Base-by-base conservation (phyloP, 2,797 vertebrate genomes). In the Apogon talboti region DNA sequence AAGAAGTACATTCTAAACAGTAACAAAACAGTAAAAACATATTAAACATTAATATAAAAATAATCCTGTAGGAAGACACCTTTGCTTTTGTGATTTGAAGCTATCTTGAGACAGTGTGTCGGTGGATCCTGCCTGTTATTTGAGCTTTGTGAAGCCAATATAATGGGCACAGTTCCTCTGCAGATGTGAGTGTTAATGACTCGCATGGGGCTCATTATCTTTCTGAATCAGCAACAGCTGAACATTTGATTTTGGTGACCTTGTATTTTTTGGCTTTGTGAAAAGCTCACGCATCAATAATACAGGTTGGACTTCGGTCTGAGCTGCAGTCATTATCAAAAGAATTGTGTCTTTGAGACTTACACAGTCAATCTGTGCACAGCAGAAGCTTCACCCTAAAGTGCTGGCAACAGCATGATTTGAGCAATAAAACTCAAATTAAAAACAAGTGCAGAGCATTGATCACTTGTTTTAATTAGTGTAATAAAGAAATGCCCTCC, bases 321-420 rank as follows among this genome's bases (percentile, higher is more conserved):
- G 14, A 28, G 40, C 38, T 18, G 21, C 44, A 46, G n/a, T 52
- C 57, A 30, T 74, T 68, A 74, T 76, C 43, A 60, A 53, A 67
- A 67, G 33, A 76, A 77, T 68, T 64, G 71, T 61, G 66, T 57
- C 37, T 67, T 56, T 59, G 42, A 81, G 71, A 64, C 48, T 16
- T 63, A 52, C 59, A 40, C 42, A 68, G 69, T 76, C 44, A 56
- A 58, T 69, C 57, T 56, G 47, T 35, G 45, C 4, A n/a, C 35
- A 16, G 28, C 42, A 65, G 35, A 24, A 42, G 57, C 28, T 54
- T 60, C 55, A 70, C 38, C 24, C 15, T 9, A 19, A 79, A 47
- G 57, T 64, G 66, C 69, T 71, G 43, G 52, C 4, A 38, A 58
- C 67, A 65, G 74, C 60, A 70, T 57, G 57, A 55, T 47, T 35